A percentile compares a stretch with the other conserved stretches of the same genome.
These are phyloP conservation scores for Eumaeus atala DNA, from an alignment of 1,140 invertebrate species.

Conservation along the genomic window DNA sequence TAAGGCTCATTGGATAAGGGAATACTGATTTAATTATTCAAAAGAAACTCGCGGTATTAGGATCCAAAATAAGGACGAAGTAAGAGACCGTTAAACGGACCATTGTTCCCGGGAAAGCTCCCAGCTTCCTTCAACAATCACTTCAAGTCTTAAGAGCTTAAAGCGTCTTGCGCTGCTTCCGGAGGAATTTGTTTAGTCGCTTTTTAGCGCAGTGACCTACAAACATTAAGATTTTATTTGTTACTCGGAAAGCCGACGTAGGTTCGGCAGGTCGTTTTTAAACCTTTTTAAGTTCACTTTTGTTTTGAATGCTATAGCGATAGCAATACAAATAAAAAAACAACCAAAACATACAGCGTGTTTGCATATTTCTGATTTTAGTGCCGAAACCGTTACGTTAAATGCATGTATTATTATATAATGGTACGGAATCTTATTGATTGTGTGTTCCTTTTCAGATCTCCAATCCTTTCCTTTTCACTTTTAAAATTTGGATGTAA, in stretches of 20 bases:
- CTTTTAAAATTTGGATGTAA: too few species aligned
- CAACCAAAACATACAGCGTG: too few species aligned
- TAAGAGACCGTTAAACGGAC: slow-evolving; percentile 1
- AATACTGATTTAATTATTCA: background rate
- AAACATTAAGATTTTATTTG: slow-evolving; percentile 4
- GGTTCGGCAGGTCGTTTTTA: background rate
- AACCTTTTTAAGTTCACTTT: too few species aligned
- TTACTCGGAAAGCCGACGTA: background rate
- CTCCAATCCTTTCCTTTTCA: too few species aligned
- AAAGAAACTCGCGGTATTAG: too few species aligned
- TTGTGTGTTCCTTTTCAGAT: too few species aligned
- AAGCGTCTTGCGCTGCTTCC: background rate
- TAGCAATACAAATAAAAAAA: too few species aligned
- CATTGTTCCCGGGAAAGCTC: background rate
- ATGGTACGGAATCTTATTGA: too few species aligned
- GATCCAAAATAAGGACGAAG: slow-evolving; percentile 4
- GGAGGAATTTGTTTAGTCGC: background rate
- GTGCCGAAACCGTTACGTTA: too few species aligned
- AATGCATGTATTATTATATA: too few species aligned
- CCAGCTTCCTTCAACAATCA: background rate
- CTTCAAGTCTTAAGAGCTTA: slow-evolving; percentile 1
- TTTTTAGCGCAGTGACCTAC: background rate
- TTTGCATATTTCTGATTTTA: too few species aligned
- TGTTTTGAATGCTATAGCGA: too few species aligned
- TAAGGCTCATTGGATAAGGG: background rate